phyloP scores from a whole-genome alignment of 2,113 vertebrate species.

The Anas platyrhynchos region DNA sequence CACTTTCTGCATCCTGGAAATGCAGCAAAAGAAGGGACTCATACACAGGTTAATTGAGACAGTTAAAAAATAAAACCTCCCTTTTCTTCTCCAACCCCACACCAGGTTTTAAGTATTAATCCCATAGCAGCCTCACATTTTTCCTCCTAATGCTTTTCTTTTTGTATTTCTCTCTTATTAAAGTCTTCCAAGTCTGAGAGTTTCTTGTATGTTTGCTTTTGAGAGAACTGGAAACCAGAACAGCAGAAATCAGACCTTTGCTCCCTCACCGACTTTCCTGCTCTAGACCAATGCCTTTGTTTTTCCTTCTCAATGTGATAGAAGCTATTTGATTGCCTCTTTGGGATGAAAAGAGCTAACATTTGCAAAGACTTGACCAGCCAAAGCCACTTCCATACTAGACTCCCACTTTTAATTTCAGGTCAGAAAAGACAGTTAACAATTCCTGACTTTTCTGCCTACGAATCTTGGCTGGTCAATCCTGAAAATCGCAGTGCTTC shows the following conservation, averaged over 20 bases:
- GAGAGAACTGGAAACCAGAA: neutral
- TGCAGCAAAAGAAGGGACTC: neutral
- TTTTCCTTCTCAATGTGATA: neutral
- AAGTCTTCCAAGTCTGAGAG: neutral
- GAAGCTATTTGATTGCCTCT: neutral
- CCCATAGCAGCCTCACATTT: neutral
- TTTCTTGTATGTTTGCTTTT: neutral
- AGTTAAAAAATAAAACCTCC: neutral
- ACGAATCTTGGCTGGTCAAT: neutral
- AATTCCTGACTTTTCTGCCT: neutral
- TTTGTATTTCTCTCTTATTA: fast-evolving
- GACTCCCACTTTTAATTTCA: neutral
- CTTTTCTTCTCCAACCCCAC: neutral
- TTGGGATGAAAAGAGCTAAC: neutral
- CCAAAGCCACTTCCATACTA: neutral
- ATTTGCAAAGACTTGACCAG: neutral
- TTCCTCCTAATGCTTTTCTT: neutral
- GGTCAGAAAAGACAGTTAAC: neutral
- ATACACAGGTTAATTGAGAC: fast-evolving
- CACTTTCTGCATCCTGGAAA: slow-evolving; percentile 72
- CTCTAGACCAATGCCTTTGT: neutral
- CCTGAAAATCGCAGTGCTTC: neutral
- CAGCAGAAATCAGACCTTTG: neutral
- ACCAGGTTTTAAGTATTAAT: neutral
- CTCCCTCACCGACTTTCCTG: neutral